Percentiles rank a stretch among this genome's conserved stretches.
These are phyloP conservation scores for Ceratina australensis DNA, from an alignment of 1,140 invertebrate species.

Conservation along the genomic window DNA sequence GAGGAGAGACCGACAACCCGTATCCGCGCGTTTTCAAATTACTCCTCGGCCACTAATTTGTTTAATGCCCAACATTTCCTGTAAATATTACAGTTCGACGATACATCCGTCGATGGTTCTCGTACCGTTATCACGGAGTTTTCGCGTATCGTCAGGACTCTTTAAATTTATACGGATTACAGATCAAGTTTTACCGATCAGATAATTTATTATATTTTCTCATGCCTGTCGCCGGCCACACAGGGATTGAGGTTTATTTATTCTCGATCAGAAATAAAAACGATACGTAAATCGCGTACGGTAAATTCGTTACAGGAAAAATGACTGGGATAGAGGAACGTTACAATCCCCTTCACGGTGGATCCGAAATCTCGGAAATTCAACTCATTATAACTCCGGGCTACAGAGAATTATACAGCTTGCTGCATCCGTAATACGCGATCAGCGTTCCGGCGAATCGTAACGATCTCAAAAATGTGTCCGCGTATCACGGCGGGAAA, in stretches of 20 bases:
- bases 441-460: slow-evolving; percentile 9
- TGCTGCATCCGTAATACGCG: slow-evolving; percentile 12
- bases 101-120: too few species aligned
- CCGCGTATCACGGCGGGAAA: slow-evolving; percentile 1
- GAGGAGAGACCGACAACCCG: neutral
- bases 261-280: too few species aligned
- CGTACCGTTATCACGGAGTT: too few species aligned
- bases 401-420: slow-evolving; percentile 22
- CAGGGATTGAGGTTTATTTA: too few species aligned
- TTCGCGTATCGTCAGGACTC: too few species aligned
- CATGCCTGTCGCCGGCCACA: too few species aligned
- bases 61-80: neutral
- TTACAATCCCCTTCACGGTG: neutral
- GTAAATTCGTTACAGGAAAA: slow-evolving; percentile 2
- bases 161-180: too few species aligned
- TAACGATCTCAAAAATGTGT: slow-evolving; percentile 5
- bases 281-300: too few species aligned
- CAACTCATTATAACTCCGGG: slow-evolving; percentile 14
- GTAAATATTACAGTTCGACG: neutral
- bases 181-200: too few species aligned
- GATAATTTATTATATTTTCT: too few species aligned
- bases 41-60: neutral
- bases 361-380: slow-evolving; percentile 28
- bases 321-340: slow-evolving; percentile 5
- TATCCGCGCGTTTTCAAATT: slow-evolving; percentile 26